Percentiles rank a stretch among this genome's conserved stretches.
These are phyloP conservation scores for Cebidichthys violaceus DNA, from an alignment of 2,113 vertebrate genomes.

Conservation along the genomic window DNA sequence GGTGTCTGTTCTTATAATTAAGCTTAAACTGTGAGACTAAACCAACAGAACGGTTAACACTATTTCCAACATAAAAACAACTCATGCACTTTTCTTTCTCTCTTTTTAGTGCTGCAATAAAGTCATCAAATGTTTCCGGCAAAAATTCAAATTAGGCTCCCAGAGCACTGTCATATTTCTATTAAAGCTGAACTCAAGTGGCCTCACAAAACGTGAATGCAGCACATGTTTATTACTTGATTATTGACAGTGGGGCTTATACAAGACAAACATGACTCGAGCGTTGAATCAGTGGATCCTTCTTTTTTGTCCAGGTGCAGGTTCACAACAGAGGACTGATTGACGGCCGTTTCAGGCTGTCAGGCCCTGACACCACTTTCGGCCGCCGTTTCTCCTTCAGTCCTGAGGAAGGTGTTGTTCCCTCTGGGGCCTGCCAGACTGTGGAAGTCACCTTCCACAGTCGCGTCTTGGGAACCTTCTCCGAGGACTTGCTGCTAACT, in stretches of 20 bases:
- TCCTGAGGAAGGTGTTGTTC: slow-evolving; percentile 85
- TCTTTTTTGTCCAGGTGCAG: slow-evolving; percentile 75
- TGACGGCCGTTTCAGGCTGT: slow-evolving; percentile 83
- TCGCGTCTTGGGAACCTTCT: slow-evolving; percentile 83
- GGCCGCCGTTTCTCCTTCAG: slow-evolving; percentile 86
- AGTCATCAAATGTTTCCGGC: background rate
- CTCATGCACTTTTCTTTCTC: background rate
- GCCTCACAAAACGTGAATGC: background rate
- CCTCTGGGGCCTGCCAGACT: slow-evolving; percentile 75
- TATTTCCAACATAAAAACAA: background rate
- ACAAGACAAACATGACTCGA: background rate
- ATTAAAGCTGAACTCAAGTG: background rate
- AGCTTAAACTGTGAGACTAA: background rate
- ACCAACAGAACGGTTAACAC: background rate
- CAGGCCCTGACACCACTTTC: slow-evolving; percentile 75
- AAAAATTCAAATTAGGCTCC: background rate
- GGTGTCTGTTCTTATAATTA: background rate
- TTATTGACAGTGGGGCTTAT: background rate
- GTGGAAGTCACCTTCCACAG: slow-evolving; percentile 86
- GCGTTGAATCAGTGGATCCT: background rate
- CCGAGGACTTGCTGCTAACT: slow-evolving; percentile 84
- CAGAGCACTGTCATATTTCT: background rate
- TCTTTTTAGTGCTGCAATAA: background rate
- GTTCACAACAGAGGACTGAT: slow-evolving; percentile 88
- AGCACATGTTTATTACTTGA: background rate